Percentiles rank a stretch among this genome's conserved stretches.
These are phyloP conservation scores for Nothura maculosa DNA, from an alignment of 2,797 vertebrate genomes.

Conservation along the genomic window DNA sequence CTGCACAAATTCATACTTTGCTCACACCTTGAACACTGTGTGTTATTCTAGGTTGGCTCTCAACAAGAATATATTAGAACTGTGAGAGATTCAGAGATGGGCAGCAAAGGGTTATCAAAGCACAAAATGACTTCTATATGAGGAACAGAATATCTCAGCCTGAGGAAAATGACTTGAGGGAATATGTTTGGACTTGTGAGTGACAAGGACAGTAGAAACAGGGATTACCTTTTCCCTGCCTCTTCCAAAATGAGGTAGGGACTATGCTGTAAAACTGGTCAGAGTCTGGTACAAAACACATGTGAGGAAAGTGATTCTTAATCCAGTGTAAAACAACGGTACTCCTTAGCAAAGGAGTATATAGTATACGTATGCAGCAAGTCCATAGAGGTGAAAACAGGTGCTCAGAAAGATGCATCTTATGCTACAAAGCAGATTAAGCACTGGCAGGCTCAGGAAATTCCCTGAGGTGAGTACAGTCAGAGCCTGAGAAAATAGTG, in stretches of 20 bases:
- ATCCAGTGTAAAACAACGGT: neutral
- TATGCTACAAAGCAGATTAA: neutral
- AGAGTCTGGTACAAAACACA: neutral
- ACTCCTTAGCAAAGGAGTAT: neutral
- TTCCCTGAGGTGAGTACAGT: neutral
- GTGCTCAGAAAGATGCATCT: neutral
- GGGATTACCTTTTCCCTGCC: neutral
- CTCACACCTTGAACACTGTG: neutral
- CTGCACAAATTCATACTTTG: neutral
- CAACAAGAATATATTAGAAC: neutral
- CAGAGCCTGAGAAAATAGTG: neutral
- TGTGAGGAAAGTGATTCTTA: neutral
- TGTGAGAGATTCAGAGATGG: neutral
- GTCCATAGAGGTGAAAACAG: neutral
- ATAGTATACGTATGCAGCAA: neutral
- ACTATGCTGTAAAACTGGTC: neutral
- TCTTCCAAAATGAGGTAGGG: neutral
- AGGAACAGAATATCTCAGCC: neutral
- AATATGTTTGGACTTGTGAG: neutral
- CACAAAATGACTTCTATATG: neutral
- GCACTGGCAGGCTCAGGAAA: neutral
- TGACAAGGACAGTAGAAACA: neutral
- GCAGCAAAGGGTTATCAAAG: neutral
- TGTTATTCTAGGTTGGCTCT: neutral
- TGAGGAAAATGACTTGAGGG: neutral